Base-by-base conservation (phyloP, 2,113 vertebrate genomes). In the Albula goreensis region DNA sequence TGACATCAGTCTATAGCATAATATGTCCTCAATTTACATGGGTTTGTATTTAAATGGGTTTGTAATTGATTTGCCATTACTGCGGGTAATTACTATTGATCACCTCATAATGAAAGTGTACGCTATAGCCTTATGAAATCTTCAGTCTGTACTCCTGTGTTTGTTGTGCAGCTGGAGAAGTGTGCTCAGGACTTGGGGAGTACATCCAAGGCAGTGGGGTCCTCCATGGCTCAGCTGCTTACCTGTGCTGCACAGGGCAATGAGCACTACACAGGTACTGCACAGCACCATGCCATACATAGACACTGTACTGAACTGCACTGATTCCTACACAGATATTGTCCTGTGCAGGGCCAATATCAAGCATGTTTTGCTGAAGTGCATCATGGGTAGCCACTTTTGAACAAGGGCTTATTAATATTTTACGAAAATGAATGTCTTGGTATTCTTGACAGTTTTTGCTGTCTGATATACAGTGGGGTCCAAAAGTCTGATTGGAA, bases 191-290 rank as follows among this genome's bases (percentile, higher is more conserved):
- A 99, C 91, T 94, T 99, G 87, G 98, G 98, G 82, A 99, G 98
- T 87, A 99, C 98, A 0, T 99, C 98, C 0, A 99, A 99, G 93
- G 96, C 98, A 1, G 98, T 99, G 0, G 98, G 98, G 22, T 99
- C 98, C 0, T 99, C 97, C 22, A 99, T 99, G 98, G 98, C 98
- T 0, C 98, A 99, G 92, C 85, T 99, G 85, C 93, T 99, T 86
- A 99, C 98, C 48, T 99, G 98, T 88, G 98, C 98, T 50, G 98
- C 98, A 11, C 98, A 99, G 90, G 98, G 98, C 87, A 99, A 99
- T 0, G 97, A 99, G 89, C 98, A 99, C 90, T 99, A 99, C 87
- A 99, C 98, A 96, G 98, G 98, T 99, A 94, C 12, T 12, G 22
- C 50, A 9, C 49, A 50, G n/a, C 8, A 81, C n/a, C 3, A n/a